Evolutionary conservation across 2,888 invertebrate species (phyloP).

Genomic region (Scelioninae gen. 1): DNA sequence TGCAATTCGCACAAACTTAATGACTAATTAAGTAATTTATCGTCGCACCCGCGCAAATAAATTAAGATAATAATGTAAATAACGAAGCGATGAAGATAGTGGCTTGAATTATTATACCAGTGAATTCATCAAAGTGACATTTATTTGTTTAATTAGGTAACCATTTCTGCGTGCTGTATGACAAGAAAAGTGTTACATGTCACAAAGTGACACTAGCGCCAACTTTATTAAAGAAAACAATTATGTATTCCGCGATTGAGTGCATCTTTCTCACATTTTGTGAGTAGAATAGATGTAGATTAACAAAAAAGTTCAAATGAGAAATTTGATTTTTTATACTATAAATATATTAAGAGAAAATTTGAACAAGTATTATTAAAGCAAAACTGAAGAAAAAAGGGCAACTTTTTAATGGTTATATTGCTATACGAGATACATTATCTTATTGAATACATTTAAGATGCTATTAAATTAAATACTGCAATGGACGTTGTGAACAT

Average conservation of each 20-base stretch:
- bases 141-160: slow-evolving; percentile 61
- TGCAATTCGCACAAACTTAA: slow-evolving; percentile 19
- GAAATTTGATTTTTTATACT: too few species aligned
- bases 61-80: slow-evolving; percentile 54
- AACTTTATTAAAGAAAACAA: slow-evolving; percentile 61
- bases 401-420: too few species aligned
- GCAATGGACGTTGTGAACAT: too few species aligned
- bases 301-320: too few species aligned
- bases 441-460: too few species aligned
- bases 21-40: slow-evolving; percentile 61
- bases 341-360: too few species aligned
- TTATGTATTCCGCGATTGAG: slow-evolving; percentile 47
- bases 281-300: too few species aligned
- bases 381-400: too few species aligned
- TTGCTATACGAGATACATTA: too few species aligned
- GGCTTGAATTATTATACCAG: slow-evolving; percentile 40
- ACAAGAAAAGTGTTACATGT: slow-evolving; percentile 58
- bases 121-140: slow-evolving; percentile 53
- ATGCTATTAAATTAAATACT: too few species aligned
- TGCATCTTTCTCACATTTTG: too few species aligned
- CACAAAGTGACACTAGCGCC: slow-evolving; percentile 47
- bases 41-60: slow-evolving; percentile 47
- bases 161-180: slow-evolving; percentile 51
- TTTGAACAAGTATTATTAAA: too few species aligned
- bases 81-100: slow-evolving; percentile 45